Conservation (phyloP, 2,888 invertebrate species). For the Heliothis peltigera region DNA sequence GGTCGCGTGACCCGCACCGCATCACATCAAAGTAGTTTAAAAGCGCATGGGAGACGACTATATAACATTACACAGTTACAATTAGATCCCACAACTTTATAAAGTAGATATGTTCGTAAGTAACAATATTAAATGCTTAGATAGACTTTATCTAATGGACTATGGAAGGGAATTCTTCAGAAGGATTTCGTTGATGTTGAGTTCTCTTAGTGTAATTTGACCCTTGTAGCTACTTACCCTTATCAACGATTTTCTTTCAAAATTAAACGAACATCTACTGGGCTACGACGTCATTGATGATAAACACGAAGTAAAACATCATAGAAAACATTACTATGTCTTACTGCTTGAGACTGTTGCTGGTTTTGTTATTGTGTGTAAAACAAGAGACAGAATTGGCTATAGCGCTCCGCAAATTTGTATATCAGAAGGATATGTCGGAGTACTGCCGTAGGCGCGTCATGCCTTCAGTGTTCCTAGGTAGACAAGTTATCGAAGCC, state of each 20-base stretch:
- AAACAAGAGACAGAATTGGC: slow-evolving; percentile 34
- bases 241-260: neutral
- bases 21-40: slow-evolving; percentile 61
- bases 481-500: slow-evolving; percentile 75
- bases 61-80: slow-evolving; percentile 8
- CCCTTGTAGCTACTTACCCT: neutral
- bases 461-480: slow-evolving; percentile 82
- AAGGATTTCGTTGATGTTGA: too few relatives aligned
- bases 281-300: slow-evolving; percentile 34
- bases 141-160: too few relatives aligned
- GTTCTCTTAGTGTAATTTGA: neutral
- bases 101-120: slow-evolving; percentile 14
- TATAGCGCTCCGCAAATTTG: slow-evolving; percentile 62
- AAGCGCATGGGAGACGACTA: slow-evolving; percentile 52
- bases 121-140: too few relatives aligned
- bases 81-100: slow-evolving; percentile 40
- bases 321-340: slow-evolving; percentile 33
- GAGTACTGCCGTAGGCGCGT: slow-evolving; percentile 81
- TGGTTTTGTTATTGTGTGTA: slow-evolving; percentile 38
- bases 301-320: slow-evolving; percentile 1
- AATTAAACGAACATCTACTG: slow-evolving; percentile 27
- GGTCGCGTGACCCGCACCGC: slow-evolving; percentile 77
- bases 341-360: slow-evolving; percentile 25
- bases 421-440: slow-evolving; percentile 80
- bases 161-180: too few relatives aligned